Evolutionary conservation across 2,888 invertebrate genomes (phyloP).

Genomic region (Alsophila aescularia): DNA sequence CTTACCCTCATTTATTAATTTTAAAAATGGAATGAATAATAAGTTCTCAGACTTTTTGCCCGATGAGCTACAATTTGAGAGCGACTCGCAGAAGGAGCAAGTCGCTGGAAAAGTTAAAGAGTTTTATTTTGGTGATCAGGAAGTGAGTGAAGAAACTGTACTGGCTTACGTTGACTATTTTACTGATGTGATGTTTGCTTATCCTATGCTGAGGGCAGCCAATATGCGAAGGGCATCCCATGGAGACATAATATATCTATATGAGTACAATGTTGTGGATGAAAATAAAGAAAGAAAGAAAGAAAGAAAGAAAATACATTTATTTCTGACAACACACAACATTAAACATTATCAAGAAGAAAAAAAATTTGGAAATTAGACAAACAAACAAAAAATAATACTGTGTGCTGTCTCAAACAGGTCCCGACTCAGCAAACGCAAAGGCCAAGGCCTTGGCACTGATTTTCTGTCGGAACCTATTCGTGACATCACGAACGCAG

Average conservation of each 20-base stretch:
- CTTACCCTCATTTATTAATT: not conserved
- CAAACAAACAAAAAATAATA: too few species aligned
- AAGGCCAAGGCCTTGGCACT: too few species aligned
- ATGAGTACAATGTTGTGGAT: constrained; percentile 9
- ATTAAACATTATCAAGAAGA: too few species aligned
- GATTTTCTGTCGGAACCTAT: too few species aligned
- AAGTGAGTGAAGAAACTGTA: constrained; percentile 8
- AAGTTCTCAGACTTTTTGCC: not conserved
- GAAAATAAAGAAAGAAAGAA: too few species aligned
- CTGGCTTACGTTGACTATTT: constrained; percentile 13
- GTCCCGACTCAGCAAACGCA: too few species aligned
- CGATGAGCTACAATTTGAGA: not conserved
- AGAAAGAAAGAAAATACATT: too few species aligned
- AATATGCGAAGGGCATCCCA: not conserved
- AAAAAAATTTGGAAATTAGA: too few species aligned
- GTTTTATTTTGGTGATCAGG: constrained; percentile 25
- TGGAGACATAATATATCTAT: constrained; percentile 8
- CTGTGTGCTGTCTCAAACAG: too few species aligned
- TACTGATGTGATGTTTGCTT: constrained; percentile 13
- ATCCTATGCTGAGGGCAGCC: constrained; percentile 1
- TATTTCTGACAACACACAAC: too few species aligned
- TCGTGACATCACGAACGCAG: too few species aligned
- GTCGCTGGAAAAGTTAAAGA: constrained; percentile 11
- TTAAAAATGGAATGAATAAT: not conserved
- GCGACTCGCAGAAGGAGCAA: constrained; percentile 8